Percentiles rank a stretch among this genome's conserved stretches.
Evolutionary conservation across 2,113 vertebrate species (phyloP).

Genomic region (Tragulus kanchil): DNA sequence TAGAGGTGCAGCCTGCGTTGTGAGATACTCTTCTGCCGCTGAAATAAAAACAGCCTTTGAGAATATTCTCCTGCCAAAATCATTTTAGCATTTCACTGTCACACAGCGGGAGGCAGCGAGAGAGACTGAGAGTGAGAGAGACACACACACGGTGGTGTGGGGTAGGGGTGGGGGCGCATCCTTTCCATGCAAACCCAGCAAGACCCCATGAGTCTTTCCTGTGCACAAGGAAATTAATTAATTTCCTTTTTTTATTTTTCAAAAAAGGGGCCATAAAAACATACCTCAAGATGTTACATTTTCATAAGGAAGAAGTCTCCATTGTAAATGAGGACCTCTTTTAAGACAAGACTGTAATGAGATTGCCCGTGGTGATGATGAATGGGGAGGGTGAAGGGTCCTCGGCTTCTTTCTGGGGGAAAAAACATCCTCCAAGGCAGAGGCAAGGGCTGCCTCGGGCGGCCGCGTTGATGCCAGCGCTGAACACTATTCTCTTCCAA

Average conservation of each 20-base stretch:
- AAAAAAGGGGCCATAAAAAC: constrained; percentile 84
- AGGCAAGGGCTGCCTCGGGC: constrained; percentile 55
- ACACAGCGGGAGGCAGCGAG: constrained; percentile 78
- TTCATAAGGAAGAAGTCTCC: constrained; percentile 88
- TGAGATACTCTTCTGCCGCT: constrained; percentile 87
- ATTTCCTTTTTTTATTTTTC: constrained; percentile 84
- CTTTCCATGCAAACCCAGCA: neutral
- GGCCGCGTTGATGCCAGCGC: neutral
- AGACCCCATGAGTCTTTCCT: constrained; percentile 83
- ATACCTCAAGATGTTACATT: constrained; percentile 88
- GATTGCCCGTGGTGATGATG: constrained; percentile 89
- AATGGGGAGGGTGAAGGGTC: constrained; percentile 86
- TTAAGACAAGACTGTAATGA: constrained; percentile 89
- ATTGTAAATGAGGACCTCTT: constrained; percentile 89
- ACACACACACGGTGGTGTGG: neutral
- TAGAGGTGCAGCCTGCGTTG: constrained; percentile 88
- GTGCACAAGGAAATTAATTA: constrained; percentile 88
- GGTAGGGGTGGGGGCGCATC: neutral
- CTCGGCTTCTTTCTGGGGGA: constrained; percentile 78
- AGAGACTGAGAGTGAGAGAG: neutral
- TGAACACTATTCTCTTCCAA: constrained; percentile 13
- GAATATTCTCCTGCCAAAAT: constrained; percentile 88
- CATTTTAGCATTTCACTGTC: constrained; percentile 88
- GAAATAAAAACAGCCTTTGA: constrained; percentile 89
- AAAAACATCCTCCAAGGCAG: constrained; percentile 22